Evolutionary conservation across 2,113 vertebrate genomes (phyloP).

Genomic region (Gymnorhina tibicen): DNA sequence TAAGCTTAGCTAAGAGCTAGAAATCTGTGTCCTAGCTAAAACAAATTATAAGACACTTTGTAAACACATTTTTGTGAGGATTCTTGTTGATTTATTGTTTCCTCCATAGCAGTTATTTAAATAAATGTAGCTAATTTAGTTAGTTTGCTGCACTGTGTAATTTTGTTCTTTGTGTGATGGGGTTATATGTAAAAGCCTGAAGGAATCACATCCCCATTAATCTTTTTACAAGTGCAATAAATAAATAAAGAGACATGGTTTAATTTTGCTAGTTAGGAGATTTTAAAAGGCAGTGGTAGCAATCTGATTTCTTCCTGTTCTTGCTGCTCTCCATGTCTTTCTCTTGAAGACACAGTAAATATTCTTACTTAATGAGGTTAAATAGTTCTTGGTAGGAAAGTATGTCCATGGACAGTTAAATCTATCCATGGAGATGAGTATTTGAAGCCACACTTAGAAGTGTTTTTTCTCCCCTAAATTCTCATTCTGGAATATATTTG

Average conservation of each 20-base stretch:
- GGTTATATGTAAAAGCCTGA: conserved; percentile 77
- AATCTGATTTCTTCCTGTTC: conserved; percentile 33
- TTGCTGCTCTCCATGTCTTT: not conserved
- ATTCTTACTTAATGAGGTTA: conserved; percentile 12
- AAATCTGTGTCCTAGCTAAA: conserved; percentile 73
- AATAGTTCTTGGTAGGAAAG: not conserved
- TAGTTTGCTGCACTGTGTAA: conserved; percentile 72
- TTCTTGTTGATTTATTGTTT: conserved; percentile 82
- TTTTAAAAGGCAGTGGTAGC: conserved; percentile 57
- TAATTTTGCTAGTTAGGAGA: conserved; percentile 74
- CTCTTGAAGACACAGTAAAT: conserved; percentile 17
- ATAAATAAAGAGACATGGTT: conserved; percentile 78
- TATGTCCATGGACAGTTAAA: not conserved
- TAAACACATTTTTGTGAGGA: conserved; percentile 75
- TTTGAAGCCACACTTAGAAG: not conserved
- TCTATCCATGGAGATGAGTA: not conserved
- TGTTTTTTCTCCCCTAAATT: not conserved
- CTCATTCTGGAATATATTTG: not conserved
- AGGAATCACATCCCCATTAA: conserved; percentile 77
- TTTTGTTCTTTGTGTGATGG: conserved; percentile 72
- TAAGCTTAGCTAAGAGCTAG: conserved; percentile 75
- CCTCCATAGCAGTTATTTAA: conserved; percentile 76
- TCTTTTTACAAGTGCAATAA: conserved; percentile 78
- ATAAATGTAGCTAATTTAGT: conserved; percentile 78
- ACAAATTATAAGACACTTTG: conserved; percentile 74